A percentile compares a stretch with the other conserved stretches of the same genome.
These are phyloP conservation scores for Peromyscus melanophrys DNA, from an alignment of 2,797 vertebrate species.

Conservation along the genomic window DNA sequence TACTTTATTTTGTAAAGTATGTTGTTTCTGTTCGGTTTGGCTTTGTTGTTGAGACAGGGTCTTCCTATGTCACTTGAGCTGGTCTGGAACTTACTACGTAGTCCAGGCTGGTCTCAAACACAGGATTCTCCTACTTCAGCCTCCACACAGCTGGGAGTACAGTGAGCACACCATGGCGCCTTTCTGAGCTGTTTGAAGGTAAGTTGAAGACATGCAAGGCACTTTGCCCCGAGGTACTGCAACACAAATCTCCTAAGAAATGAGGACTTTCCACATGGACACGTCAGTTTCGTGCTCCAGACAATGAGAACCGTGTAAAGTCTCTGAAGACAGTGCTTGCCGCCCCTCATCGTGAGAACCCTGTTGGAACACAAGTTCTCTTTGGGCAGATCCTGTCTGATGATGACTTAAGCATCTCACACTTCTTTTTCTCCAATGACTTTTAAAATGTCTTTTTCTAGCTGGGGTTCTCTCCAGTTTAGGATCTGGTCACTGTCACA, in stretches of 20 bases:
- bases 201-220: background rate
- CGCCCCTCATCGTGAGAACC: background rate
- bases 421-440: background rate
- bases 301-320: background rate
- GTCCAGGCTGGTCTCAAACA: background rate
- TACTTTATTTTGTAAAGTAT: background rate
- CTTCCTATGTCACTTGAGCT: background rate
- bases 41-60: background rate
- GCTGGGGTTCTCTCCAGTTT: background rate
- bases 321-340: background rate
- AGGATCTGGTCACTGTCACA: background rate
- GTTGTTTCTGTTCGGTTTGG: background rate
- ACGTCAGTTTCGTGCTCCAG: background rate
- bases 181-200: background rate
- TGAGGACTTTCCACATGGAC: background rate
- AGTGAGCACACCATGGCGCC: background rate
- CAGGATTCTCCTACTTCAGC: background rate
- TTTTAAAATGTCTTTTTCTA: background rate
- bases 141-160: background rate
- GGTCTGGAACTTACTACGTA: background rate
- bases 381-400: background rate
- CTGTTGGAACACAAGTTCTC: constrained; percentile 2
- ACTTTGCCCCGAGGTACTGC: background rate
- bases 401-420: background rate
- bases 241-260: constrained; percentile 13